phyloP scores from a whole-genome alignment of 2,797 vertebrate species.

The Eremophila alpestris region DNA sequence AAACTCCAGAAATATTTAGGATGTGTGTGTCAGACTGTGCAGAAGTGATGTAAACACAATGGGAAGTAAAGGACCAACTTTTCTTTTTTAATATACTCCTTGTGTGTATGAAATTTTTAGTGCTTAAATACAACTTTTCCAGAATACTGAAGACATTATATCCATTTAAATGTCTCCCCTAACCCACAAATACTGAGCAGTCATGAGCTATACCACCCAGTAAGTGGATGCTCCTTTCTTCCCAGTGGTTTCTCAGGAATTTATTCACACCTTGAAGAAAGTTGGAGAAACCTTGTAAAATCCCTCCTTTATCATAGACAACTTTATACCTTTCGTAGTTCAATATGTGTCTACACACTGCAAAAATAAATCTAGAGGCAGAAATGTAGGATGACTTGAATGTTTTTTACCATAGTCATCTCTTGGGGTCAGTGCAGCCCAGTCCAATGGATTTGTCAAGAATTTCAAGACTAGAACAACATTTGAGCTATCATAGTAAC shows the following conservation, averaged over 20 bases:
- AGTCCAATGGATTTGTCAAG: background rate
- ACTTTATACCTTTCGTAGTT: background rate
- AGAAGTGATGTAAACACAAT: background rate
- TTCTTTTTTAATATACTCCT: background rate
- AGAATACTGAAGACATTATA: background rate
- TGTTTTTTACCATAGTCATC: background rate
- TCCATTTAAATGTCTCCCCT: background rate
- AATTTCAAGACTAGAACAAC: background rate
- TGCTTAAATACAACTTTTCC: background rate
- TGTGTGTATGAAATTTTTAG: background rate
- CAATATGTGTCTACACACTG: background rate
- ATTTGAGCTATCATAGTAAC: background rate
- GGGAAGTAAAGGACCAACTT: background rate
- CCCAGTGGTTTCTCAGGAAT: background rate
- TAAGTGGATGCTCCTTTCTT: background rate
- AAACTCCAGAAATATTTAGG: background rate
- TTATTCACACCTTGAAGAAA: background rate
- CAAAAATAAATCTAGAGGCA: background rate
- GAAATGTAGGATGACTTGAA: background rate
- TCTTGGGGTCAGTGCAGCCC: background rate
- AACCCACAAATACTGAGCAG: background rate
- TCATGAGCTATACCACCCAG: background rate
- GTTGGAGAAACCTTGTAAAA: background rate
- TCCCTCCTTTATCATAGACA: background rate
- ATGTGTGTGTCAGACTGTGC: background rate